Base-by-base conservation (phyloP, 2,888 invertebrate species). In the Erebia epiphron region DNA sequence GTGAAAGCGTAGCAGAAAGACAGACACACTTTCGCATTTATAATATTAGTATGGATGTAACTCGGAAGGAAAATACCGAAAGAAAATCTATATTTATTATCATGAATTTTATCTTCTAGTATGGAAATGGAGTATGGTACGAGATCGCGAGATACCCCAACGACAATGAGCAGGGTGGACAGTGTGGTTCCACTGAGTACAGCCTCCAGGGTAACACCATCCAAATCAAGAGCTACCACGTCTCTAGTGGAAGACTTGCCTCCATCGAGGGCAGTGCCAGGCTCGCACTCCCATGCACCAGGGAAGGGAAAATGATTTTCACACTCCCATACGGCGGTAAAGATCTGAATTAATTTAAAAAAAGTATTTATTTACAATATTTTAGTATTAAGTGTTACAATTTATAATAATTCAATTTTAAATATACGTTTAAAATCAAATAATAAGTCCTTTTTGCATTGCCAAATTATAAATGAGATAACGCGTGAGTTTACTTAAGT, bases 301-400 rank as follows among this genome's bases (percentile, higher is more conserved):
- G 60, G 5, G 52, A 69, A 13, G 74, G 72, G 0, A 75, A 73
- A 63, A 57, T 75, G 13, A 13, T 69, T 16, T 58, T 62, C 21
- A 41, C 57, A 1, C n/a, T 74, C 14, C 69, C 69, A 8, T 69
- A 72, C 21, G 74, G 75, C 63, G 70, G 75, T 76, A 60, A 71
- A 43, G 14, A 52, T 52, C 11, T 35, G 49, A 14, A 49, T 13
- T 14, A 49, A 49, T 49, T 49, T 13, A 1, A 49, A 49, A 49
- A 49, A 14, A 1, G 11, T n/a, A n/a, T n/a, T n/a, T n/a, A n/a
- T n/a, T n/a, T n/a, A n/a, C 49, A 49, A 26, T 26, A 26, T 26
- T 26, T 2, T 26, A n/a, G n/a, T n/a, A n/a, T n/a, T n/a, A n/a
- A n/a, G n/a, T n/a, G n/a, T n/a, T 26, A 26, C 18, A 16, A 54